A percentile compares a stretch with the other conserved stretches of the same genome.
Evolutionary conservation across 2,797 vertebrate genomes (phyloP).

Genomic region (Cirrhinus molitorella): DNA sequence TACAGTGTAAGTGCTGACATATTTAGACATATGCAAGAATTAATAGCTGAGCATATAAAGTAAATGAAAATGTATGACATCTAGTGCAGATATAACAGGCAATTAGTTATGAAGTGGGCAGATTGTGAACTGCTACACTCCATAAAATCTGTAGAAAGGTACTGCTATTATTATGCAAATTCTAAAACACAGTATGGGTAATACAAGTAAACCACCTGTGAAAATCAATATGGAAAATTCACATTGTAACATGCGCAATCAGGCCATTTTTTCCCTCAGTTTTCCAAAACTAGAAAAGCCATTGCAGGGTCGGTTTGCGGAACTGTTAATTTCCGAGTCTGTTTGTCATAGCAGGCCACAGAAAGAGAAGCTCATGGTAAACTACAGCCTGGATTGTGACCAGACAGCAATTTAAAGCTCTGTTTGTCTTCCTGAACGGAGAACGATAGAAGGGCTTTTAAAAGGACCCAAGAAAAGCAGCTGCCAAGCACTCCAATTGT

Average conservation of each 20-base stretch:
- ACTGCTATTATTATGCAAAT: neutral
- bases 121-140: constrained; percentile 5
- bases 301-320: neutral
- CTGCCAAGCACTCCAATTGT: constrained; percentile 50
- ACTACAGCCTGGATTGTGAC: constrained; percentile 51
- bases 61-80: neutral
- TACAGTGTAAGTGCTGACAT: neutral
- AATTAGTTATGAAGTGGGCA: neutral
- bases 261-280: too few relatives aligned
- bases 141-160: neutral
- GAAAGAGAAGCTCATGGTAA: constrained; percentile 49
- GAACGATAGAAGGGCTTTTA: constrained; percentile 49
- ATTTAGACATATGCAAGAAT: neutral
- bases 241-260: neutral
- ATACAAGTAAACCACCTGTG: neutral
- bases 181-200: neutral
- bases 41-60: neutral
- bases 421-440: constrained; percentile 57
- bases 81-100: neutral
- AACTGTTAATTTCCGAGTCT: constrained; percentile 37
- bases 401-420: constrained; percentile 58
- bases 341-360: constrained; percentile 47
- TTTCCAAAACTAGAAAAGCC: neutral
- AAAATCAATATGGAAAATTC: neutral
- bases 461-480: constrained; percentile 46